Conservation (phyloP, 2,888 invertebrate genomes). For the Strigamia crassipes region DNA sequence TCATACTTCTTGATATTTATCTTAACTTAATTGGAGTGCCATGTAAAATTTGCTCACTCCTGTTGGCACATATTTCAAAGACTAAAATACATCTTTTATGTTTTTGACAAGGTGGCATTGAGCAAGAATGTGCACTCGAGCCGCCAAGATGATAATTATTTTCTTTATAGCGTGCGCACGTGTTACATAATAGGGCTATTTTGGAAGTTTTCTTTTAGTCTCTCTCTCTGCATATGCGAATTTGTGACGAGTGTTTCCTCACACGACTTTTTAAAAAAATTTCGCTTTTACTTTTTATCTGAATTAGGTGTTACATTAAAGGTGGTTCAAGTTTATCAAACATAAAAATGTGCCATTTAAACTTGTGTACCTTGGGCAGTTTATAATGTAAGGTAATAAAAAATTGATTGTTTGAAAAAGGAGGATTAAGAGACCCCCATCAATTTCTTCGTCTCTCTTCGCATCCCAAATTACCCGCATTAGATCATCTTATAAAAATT, state of each 20-base stretch:
- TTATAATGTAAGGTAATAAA: neutral
- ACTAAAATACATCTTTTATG: neutral
- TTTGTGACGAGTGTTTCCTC: neutral
- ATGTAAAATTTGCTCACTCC: neutral
- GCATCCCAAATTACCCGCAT: neutral
- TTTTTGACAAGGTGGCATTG: conserved; percentile 16
- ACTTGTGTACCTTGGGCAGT: neutral
- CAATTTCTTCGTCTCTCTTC: neutral
- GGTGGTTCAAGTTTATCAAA: neutral
- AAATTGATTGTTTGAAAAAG: conserved; percentile 21
- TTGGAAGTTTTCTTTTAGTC: neutral
- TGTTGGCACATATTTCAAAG: conserved; percentile 15
- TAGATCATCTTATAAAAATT: conserved; percentile 17
- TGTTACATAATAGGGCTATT: conserved; percentile 21
- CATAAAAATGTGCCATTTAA: neutral
- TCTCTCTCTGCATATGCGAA: neutral
- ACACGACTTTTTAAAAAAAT: neutral
- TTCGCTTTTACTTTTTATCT: neutral
- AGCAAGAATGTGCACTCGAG: conserved; percentile 16
- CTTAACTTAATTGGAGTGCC: neutral
- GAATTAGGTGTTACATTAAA: neutral
- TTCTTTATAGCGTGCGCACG: neutral
- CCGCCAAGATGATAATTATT: conserved; percentile 21
- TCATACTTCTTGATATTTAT: neutral
- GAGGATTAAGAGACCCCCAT: neutral